These are phyloP conservation scores for Mimumesa dahlbomi DNA, from an alignment of 2,888 invertebrate genomes.

Conservation along the genomic window DNA sequence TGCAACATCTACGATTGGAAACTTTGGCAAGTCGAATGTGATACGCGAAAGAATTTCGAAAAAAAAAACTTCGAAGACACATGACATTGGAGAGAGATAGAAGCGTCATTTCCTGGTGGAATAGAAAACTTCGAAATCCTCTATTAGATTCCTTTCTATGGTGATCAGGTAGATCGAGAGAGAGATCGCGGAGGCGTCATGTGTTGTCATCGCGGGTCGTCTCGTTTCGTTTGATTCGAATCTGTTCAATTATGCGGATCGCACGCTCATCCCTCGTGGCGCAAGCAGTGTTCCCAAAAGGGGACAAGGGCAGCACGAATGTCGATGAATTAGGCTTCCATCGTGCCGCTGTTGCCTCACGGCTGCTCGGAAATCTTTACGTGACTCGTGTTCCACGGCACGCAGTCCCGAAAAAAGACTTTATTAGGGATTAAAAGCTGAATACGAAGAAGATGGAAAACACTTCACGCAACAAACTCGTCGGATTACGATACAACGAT, in stretches of 20 bases:
- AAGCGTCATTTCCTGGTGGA: too few relatives aligned
- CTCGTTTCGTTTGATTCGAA: conserved; percentile 20
- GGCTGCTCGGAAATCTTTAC: conserved; percentile 30
- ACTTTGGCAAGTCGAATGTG: too few relatives aligned
- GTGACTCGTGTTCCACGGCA: conserved; percentile 40
- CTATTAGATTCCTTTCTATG: too few relatives aligned
- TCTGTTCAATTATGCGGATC: conserved; percentile 41
- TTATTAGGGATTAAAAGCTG: conserved; percentile 27
- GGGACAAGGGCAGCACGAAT: conserved; percentile 59
- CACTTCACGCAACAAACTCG: too few relatives aligned
- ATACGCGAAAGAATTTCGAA: too few relatives aligned
- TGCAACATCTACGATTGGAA: too few relatives aligned
- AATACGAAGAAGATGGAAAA: too few relatives aligned
- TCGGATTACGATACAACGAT: too few relatives aligned
- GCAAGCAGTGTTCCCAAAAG: conserved; percentile 51
- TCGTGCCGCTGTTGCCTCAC: conserved; percentile 34
- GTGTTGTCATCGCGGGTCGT: neutral
- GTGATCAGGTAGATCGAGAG: too few relatives aligned
- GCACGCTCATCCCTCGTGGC: conserved; percentile 45
- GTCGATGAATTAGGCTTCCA: conserved; percentile 44
- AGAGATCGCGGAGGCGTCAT: neutral
- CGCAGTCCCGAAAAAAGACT: conserved; percentile 22
- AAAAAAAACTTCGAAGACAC: too few relatives aligned
- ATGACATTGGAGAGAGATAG: too few relatives aligned
- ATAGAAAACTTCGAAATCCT: too few relatives aligned